Conservation (phyloP, 2,113 vertebrate species). For the Camelus bactrianus region DNA sequence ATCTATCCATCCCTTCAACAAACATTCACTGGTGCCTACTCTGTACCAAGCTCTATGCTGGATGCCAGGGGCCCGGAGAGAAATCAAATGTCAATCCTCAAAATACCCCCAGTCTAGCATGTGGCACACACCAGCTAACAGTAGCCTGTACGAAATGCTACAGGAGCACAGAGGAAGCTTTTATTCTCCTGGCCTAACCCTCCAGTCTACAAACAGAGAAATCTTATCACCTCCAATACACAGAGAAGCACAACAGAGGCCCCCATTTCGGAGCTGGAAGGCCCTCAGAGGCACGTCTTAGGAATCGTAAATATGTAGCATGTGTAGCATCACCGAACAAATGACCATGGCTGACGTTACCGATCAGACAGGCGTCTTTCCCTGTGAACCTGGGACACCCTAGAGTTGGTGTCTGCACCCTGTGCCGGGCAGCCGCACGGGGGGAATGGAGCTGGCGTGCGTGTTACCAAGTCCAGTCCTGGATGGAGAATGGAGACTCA, state of each 20-base stretch:
- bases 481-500: background rate
- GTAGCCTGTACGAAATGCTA: background rate
- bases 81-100: background rate
- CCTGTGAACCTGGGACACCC: background rate
- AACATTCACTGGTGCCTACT: background rate
- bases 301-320: background rate
- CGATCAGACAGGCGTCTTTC: background rate
- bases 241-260: background rate
- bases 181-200: background rate
- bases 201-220: background rate
- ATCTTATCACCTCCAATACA: background rate
- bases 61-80: background rate
- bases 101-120: background rate
- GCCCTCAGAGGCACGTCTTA: background rate
- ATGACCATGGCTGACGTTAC: background rate
- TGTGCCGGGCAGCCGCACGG: background rate
- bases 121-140: background rate
- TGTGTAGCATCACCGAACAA: accelerated
- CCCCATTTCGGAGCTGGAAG: background rate
- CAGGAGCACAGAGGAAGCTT: background rate
- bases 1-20: background rate
- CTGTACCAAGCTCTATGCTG: background rate
- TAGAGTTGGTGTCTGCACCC: background rate
- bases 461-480: background rate
- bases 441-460: background rate